A percentile compares a stretch with the other conserved stretches of the same genome.
Evolutionary conservation across 2,888 invertebrate species (phyloP).

Genomic region (Perdita meconis): DNA sequence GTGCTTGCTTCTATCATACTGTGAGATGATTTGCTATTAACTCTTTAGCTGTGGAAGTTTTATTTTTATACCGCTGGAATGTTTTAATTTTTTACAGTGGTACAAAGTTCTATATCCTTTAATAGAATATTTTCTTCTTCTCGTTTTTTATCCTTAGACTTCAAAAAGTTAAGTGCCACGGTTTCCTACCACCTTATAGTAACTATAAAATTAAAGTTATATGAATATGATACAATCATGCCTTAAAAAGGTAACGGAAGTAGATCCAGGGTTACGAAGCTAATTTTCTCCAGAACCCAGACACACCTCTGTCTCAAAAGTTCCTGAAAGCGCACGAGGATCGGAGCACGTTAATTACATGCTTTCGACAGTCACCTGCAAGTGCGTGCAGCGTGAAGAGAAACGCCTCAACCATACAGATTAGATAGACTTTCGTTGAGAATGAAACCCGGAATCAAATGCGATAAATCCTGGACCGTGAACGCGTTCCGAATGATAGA

Average conservation of each 20-base stretch:
- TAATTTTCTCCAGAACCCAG: not conserved
- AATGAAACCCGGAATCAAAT: conserved; percentile 21
- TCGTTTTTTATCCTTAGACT: too few species aligned
- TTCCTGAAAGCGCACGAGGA: not conserved
- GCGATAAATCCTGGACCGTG: conserved; percentile 7
- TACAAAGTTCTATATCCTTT: too few species aligned
- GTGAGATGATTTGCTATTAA: too few species aligned
- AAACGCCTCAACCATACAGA: not conserved
- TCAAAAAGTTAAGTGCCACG: too few species aligned
- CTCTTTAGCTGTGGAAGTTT: too few species aligned
- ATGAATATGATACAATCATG: too few species aligned
- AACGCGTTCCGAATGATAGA: conserved; percentile 7
- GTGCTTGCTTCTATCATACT: not conserved
- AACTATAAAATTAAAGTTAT: too few species aligned
- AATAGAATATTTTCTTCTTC: too few species aligned
- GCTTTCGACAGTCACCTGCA: conserved; percentile 15
- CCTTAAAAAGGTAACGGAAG: too few species aligned
- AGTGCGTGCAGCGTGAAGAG: conserved; percentile 21
- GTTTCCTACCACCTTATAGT: too few species aligned
- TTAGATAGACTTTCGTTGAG: conserved; percentile 20
- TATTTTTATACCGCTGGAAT: too few species aligned
- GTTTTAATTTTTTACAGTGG: not conserved
- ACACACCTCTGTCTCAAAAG: not conserved
- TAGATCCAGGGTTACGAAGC: not conserved
- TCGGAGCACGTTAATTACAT: conserved; percentile 25